These are phyloP conservation scores for Marmota monax DNA, from an alignment of 2,113 vertebrate species.

Conservation along the genomic window DNA sequence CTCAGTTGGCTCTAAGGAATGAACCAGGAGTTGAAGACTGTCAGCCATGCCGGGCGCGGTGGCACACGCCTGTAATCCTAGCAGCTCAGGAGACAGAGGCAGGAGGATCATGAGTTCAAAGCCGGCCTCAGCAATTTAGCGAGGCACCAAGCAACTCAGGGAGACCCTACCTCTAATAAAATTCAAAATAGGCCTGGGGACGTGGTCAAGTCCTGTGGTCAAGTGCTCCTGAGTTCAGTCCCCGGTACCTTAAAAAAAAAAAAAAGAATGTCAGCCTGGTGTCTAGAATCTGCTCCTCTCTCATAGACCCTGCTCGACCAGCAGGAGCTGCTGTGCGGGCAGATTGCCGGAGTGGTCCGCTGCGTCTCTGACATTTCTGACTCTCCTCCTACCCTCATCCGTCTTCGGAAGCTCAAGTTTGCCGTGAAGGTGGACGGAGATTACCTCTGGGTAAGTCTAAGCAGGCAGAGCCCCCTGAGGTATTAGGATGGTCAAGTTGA, in stretches of 20 bases:
- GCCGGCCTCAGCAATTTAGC: too few relatives aligned
- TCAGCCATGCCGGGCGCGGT: background rate
- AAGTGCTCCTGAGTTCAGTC: too few relatives aligned
- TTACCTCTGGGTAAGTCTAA: slow-evolving; percentile 90
- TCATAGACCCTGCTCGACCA: slow-evolving; percentile 88
- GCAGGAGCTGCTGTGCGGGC: slow-evolving; percentile 93
- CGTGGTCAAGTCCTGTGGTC: too few relatives aligned
- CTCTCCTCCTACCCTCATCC: slow-evolving; percentile 85
- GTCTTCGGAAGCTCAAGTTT: slow-evolving; percentile 91
- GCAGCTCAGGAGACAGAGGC: too few relatives aligned
- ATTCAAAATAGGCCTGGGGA: too few relatives aligned
- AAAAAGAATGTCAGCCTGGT: background rate
- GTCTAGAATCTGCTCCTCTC: background rate
- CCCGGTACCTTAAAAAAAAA: too few relatives aligned
- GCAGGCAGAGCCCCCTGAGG: fast-evolving
- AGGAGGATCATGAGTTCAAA: too few relatives aligned
- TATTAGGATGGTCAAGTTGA: fast-evolving
- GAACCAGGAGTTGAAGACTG: fast-evolving
- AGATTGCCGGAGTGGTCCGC: slow-evolving; percentile 90
- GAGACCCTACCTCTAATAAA: too few relatives aligned
- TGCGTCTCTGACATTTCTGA: slow-evolving; percentile 89
- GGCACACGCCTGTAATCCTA: too few relatives aligned
- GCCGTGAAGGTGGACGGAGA: slow-evolving; percentile 87
- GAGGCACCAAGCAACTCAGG: too few relatives aligned
- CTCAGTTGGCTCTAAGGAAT: background rate